Conservation (phyloP, 2,888 invertebrate species). For the Seira ritae region DNA sequence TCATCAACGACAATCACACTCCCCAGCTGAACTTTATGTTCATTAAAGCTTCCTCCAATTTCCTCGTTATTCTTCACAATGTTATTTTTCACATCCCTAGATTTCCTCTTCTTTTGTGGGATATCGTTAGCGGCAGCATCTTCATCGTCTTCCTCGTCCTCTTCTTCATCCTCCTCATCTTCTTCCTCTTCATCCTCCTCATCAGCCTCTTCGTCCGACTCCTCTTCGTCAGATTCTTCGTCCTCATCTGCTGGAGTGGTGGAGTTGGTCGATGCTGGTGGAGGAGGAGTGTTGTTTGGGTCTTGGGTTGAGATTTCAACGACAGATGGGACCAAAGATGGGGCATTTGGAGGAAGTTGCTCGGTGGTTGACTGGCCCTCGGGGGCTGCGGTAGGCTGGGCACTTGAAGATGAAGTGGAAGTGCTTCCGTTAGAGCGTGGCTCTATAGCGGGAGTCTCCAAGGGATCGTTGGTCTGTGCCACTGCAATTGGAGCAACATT, state of each 20-base stretch:
- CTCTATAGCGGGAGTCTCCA: conserved; percentile 6
- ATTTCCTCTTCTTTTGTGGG: background rate
- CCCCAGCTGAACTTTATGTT: background rate
- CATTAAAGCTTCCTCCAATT: background rate
- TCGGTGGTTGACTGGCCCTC: conserved; percentile 16
- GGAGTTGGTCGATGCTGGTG: conserved; percentile 12
- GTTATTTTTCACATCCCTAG: background rate
- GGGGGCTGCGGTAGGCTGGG: conserved; percentile 34
- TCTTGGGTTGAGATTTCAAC: conserved; percentile 41
- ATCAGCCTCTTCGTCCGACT: conserved; percentile 25
- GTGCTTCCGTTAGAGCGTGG: background rate
- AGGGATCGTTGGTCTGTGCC: background rate
- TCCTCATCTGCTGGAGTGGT: conserved; percentile 45
- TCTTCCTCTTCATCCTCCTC: conserved; percentile 49
- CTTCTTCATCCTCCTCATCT: conserved; percentile 31
- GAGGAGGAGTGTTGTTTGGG: conserved; percentile 13
- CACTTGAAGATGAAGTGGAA: background rate
- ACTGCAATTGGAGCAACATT: background rate
- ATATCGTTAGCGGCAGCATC: conserved; percentile 47
- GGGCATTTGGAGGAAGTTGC: conserved; percentile 21
- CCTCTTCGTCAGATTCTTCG: conserved; percentile 51
- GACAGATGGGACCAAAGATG: conserved; percentile 36
- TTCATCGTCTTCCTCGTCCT: conserved; percentile 28
- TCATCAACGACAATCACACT: conserved; percentile 11
- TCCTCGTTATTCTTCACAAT: background rate